phyloP scores from a whole-genome alignment of 2,797 vertebrate genomes.

The Muraenolepis orangiensis region DNA sequence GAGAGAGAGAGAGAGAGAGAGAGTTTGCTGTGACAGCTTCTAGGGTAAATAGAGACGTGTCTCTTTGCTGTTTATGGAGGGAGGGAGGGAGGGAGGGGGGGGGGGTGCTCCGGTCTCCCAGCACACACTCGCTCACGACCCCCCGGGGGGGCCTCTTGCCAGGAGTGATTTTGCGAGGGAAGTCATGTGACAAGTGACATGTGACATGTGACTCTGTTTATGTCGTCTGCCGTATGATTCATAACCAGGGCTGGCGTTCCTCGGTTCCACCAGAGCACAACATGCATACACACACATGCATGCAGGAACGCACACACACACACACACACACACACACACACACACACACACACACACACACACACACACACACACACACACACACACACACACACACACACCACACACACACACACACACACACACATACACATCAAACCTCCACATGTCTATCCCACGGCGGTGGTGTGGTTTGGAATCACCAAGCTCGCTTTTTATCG shows the following conservation, averaged over 20 bases:
- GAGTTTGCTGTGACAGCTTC: conserved; percentile 10
- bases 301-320: no score
- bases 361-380: no score
- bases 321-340: no score
- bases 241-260: background rate
- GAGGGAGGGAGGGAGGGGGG: conserved; percentile 4
- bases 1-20: background rate
- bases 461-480: background rate
- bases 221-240: background rate
- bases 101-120: background rate
- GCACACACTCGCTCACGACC: background rate
- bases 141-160: background rate
- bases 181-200: no score
- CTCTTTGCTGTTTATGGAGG: conserved; percentile 34
- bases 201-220: no score
- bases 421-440: no score
- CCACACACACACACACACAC: no score
- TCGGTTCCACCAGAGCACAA: no score
- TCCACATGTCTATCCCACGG: background rate
- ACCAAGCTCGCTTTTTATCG: conserved; percentile 45
- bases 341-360: no score
- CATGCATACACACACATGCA: no score
- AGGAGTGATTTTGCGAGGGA: background rate
- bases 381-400: background rate
- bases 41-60: conserved; percentile 44